Base-by-base conservation (phyloP, 2,888 invertebrate genomes). In the Lasioglossum morio region DNA sequence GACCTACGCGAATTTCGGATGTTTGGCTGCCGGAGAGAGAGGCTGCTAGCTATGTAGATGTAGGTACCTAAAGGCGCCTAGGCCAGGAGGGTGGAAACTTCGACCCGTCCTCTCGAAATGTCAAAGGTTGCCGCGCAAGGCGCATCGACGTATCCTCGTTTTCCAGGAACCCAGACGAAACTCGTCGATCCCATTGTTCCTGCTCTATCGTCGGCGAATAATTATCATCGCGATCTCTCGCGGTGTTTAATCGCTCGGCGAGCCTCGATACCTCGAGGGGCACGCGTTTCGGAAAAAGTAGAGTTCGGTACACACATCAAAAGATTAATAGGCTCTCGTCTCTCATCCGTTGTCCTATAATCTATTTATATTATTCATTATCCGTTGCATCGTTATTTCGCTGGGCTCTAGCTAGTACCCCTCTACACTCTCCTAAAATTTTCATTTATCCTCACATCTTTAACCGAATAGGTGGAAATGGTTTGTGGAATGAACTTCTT, bases 111-210 rank as follows among this genome's bases (percentile, higher is more conserved):
- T 89, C 88, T 91, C 82, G 89, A 94, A 94, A 94, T 94, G 93
- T 93, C 93, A 94, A 93, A 93, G 94, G 94, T 94, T 92, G 89
- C 88, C 91, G 94, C 93, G 93, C 94, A 94, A 92, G 92, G 84
- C 92, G 84, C 81, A 81, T 88, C 89, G 83, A 77, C 74, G 82
- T 87, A 84, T 79, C 86, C 88, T 86, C 84, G 81, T 89, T 89
- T 91, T 84, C 90, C 84, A 87, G 85, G 80, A 88, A 81, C 80
- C 57, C 60, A 78, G 63, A 40, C 79, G 79, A 79, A 72, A 57
- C 77, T 43, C 70, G 23, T 40, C 48, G 69, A 76, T 83, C 75
- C 82, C 70, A 90, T 91, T 90, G 85, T 90, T 82, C 75, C 73
- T 76, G 78, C 72, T 80, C 79, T 72, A 79, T 81, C 66, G 79